Conservation (phyloP, 2,797 vertebrate genomes). For the Hydrophis major region DNA sequence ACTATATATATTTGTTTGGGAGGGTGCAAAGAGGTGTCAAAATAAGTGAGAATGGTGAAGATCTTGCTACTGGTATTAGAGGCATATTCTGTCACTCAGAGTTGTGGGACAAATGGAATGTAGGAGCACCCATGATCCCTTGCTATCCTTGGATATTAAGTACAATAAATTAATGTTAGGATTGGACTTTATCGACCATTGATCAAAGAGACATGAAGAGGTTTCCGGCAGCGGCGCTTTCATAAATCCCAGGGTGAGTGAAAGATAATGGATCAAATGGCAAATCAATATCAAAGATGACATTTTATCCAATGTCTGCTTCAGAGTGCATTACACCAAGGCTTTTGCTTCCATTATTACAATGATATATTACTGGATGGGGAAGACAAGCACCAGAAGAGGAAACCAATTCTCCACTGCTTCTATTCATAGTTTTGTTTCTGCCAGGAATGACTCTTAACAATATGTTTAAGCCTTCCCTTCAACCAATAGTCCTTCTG, state of each 20-base stretch:
- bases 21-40: neutral
- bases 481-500: neutral
- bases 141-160: neutral
- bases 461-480: neutral
- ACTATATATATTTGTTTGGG: neutral
- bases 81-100: neutral
- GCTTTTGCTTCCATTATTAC: slow-evolving; percentile 52
- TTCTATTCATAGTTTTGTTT: slow-evolving; percentile 37
- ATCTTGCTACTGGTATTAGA: neutral
- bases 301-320: slow-evolving; percentile 59
- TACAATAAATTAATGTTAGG: neutral
- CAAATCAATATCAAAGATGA: slow-evolving; percentile 65
- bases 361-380: slow-evolving; percentile 55
- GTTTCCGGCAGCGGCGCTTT: slow-evolving; percentile 61
- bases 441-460: slow-evolving; percentile 12
- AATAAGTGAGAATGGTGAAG: neutral
- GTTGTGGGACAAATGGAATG: neutral
- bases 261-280: slow-evolving; percentile 64
- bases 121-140: neutral
- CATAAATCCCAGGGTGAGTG: slow-evolving; percentile 61
- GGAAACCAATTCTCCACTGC: slow-evolving; percentile 17
- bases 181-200: slow-evolving; percentile 56
- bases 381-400: slow-evolving; percentile 42
- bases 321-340: slow-evolving; percentile 57
- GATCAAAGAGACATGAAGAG: slow-evolving; percentile 56